Base-by-base conservation (phyloP, 2,888 invertebrate species). In the Punctoribates punctum region DNA sequence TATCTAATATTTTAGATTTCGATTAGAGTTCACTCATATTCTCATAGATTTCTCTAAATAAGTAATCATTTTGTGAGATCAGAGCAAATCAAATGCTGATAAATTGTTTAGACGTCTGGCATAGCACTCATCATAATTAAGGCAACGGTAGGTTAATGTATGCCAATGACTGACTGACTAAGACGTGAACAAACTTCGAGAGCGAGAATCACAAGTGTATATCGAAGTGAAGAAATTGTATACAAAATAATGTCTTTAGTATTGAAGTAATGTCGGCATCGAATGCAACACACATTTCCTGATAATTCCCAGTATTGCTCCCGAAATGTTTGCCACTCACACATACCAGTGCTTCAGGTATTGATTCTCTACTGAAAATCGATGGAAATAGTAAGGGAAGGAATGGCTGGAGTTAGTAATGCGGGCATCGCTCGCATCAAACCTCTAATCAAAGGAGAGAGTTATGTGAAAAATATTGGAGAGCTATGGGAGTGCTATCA, bases 371-470 rank as follows among this genome's bases (percentile, higher is more conserved):
- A 13, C 27, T 27, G 51, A 51, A 51, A 51, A 60, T 60, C 60
- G 60, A 60, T 60, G 5, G 2, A 25, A 60, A 27, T 27, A 13
- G 17, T 51, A 13, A 27, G 17, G 29, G 29, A 27, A 15, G 27
- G 17, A 27, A 29, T 27, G 13, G 27, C 11, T 3, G 20, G 57
- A 60, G 42, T 74, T 42, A 74, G 25, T n/a, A 60, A 74, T 57
- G 57, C 51, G 42, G 17, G 57, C 74, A 60, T 29, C 57, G 29
- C 60, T 29, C 20, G 4, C 42, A 38, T 67, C 38, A 67, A 29
- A 67, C 67, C 20, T 23, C 67, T 67, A 34, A 67, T 67, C 67
- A 67, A 67, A 34, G 67, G 34, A 74, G 74, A 74, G 75, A 75
- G 73, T 20, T 46, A 73, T 13, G 46, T 4, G 57, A 25, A n/a